Conservation (phyloP, 2,888 invertebrate species). For the Thera britannica region DNA sequence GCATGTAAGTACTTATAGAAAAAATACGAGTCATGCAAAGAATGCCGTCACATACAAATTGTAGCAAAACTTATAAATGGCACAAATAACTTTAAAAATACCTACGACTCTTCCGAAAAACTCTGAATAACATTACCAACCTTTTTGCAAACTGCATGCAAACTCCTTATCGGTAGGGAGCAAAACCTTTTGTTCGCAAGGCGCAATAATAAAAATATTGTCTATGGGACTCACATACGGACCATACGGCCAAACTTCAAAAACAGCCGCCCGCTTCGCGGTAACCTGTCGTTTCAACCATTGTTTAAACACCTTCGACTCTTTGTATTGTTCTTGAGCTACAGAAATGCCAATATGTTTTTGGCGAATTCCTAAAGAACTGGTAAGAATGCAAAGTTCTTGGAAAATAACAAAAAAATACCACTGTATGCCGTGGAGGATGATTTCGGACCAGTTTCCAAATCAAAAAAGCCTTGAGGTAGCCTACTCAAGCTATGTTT, state of each 20-base stretch:
- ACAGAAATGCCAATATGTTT: conserved; percentile 32
- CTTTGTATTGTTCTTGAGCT: conserved; percentile 31
- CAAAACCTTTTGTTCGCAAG: conserved; percentile 53
- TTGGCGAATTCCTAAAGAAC: conserved; percentile 36
- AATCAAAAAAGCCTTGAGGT: background rate
- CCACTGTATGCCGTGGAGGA: conserved; percentile 5
- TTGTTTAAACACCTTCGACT: conserved; percentile 32
- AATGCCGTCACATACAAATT: background rate
- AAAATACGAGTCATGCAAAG: background rate
- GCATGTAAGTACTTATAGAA: background rate
- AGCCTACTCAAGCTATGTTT: background rate
- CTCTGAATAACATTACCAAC: conserved; percentile 17
- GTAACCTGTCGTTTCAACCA: conserved; percentile 35
- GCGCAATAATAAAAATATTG: conserved; percentile 45
- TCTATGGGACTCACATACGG: conserved; percentile 65
- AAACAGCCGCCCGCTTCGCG: conserved; percentile 46
- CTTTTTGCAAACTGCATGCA: conserved; percentile 26
- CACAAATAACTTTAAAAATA: conserved; percentile 5
- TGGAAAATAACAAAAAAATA: conserved; percentile 22
- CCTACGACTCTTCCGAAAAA: conserved; percentile 31
- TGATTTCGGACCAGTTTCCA: background rate
- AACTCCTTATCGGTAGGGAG: conserved; percentile 56
- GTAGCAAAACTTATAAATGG: background rate
- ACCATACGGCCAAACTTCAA: conserved; percentile 61
- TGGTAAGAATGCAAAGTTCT: conserved; percentile 32